Conservation (phyloP, 2,797 vertebrate species). For the Clarias fuscus region DNA sequence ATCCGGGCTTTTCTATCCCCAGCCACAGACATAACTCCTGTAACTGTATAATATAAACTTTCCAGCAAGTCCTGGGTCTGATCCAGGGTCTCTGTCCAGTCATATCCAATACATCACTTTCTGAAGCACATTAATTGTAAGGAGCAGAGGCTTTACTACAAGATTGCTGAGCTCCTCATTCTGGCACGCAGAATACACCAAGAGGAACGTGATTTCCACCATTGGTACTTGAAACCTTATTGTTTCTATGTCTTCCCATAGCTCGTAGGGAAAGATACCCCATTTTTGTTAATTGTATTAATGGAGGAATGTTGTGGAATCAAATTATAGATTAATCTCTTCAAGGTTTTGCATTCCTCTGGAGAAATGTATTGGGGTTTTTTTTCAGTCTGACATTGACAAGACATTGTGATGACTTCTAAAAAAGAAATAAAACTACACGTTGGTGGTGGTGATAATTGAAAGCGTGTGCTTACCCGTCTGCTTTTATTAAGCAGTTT, state of each 20-base stretch:
- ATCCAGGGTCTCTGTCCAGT: neutral
- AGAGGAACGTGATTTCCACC: too few relatives aligned
- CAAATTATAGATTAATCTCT: too few relatives aligned
- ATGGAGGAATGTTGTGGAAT: too few relatives aligned
- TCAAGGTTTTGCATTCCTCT: too few relatives aligned
- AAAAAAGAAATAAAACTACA: neutral
- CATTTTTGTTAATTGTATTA: too few relatives aligned
- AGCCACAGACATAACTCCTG: neutral
- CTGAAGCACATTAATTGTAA: neutral
- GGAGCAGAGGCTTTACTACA: too few relatives aligned
- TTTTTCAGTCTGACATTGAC: neutral
- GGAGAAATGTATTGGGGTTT: neutral
- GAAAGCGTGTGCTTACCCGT: neutral
- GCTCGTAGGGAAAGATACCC: too few relatives aligned
- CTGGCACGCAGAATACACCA: too few relatives aligned
- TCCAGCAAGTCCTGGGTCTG: neutral
- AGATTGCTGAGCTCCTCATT: too few relatives aligned
- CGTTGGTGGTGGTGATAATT: neutral
- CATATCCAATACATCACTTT: neutral
- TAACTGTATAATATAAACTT: neutral
- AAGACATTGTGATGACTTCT: neutral
- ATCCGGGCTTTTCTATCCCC: neutral
- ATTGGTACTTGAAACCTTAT: too few relatives aligned
- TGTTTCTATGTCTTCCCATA: too few relatives aligned
- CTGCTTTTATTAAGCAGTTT: constrained; percentile 22